phyloP scores from a whole-genome alignment of 2,888 invertebrate species.

The Antheraea yamamai region DNA sequence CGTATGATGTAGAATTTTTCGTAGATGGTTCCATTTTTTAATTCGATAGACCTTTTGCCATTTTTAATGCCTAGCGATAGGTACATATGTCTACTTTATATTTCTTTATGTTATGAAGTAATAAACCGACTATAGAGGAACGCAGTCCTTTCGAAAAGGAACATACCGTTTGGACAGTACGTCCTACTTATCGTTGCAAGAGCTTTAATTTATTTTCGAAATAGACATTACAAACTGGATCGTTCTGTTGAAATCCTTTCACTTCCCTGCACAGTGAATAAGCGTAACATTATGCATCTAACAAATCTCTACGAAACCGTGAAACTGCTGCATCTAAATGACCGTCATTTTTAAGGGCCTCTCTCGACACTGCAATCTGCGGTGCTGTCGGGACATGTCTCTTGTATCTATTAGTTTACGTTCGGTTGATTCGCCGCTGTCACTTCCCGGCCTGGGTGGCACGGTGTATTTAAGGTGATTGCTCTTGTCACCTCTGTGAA shows the following conservation, averaged over 20 bases:
- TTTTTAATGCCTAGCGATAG: no score
- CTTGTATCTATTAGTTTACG: conserved; percentile 35
- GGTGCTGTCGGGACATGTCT: conserved; percentile 19
- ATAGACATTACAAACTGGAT: neutral
- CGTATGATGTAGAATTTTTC: no score
- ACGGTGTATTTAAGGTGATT: conserved; percentile 9
- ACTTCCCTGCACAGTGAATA: conserved; percentile 44
- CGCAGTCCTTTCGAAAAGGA: no score
- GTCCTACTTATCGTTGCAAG: neutral
- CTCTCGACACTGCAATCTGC: conserved; percentile 27
- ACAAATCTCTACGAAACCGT: conserved; percentile 41
- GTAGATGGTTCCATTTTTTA: no score
- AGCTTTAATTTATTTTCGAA: conserved; percentile 2
- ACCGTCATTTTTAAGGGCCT: conserved; percentile 42
- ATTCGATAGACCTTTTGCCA: no score
- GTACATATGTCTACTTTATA: no score
- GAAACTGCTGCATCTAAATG: conserved; percentile 44
- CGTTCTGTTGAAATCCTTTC: neutral
- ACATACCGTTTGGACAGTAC: neutral
- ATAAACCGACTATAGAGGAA: no score
- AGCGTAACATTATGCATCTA: conserved; percentile 33
- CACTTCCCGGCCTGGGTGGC: conserved; percentile 48
- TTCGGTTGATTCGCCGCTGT: conserved; percentile 33
- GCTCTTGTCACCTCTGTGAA: neutral
- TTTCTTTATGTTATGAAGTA: no score